phyloP scores from a whole-genome alignment of 2,797 vertebrate species.

The Danio tinwini region DNA sequence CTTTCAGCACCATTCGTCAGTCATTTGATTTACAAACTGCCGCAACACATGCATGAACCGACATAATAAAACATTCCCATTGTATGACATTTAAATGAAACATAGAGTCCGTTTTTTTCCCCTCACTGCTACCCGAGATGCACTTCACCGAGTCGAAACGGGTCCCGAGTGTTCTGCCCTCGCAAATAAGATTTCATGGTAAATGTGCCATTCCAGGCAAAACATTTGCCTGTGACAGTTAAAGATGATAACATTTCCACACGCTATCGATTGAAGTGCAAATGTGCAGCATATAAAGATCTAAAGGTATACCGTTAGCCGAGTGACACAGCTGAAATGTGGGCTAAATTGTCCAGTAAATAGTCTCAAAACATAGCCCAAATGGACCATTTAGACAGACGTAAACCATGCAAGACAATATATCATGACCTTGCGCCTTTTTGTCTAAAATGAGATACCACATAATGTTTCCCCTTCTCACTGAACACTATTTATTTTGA shows the following conservation, averaged over 20 bases:
- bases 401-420: conserved; percentile 3
- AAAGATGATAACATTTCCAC: conserved; percentile 43
- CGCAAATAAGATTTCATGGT: conserved; percentile 6
- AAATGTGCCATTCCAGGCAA: conserved; percentile 30
- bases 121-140: not conserved
- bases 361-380: conserved; percentile 56
- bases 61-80: not conserved
- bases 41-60: not conserved
- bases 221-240: conserved; percentile 28
- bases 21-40: too few species aligned
- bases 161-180: not conserved
- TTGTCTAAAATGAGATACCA: conserved; percentile 18
- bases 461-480: conserved; percentile 23
- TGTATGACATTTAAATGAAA: not conserved
- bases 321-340: conserved; percentile 49
- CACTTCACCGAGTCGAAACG: not conserved
- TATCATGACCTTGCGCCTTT: conserved; percentile 35
- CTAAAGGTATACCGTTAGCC: conserved; percentile 57
- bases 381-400: conserved; percentile 56
- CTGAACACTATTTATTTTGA: conserved; percentile 15
- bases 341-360: conserved; percentile 60
- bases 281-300: conserved; percentile 50
- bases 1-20: too few species aligned
- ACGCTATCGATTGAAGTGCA: conserved; percentile 43
- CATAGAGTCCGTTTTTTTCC: not conserved